Base-by-base conservation (phyloP, 2,797 vertebrate genomes). In the Psittacula echo region DNA sequence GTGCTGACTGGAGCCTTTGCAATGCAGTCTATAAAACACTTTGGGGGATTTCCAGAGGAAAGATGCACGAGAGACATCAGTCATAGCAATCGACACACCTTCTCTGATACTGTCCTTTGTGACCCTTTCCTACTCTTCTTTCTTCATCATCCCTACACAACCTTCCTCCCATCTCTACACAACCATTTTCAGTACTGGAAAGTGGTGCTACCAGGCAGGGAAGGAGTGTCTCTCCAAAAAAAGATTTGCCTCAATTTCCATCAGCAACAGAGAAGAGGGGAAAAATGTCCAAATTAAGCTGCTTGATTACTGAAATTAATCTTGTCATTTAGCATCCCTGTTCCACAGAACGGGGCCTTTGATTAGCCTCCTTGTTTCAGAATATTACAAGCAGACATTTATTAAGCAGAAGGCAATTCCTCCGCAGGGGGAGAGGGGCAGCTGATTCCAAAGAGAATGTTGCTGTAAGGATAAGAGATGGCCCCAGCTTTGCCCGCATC, bases 241-340 rank as follows among this genome's bases (percentile, higher is more conserved):
- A 42, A 97, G 96, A 97, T 97, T 87, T 97, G 93, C 96, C 95
- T 98, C 96, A 94, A 97, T 98, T 98, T 98, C 97, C 96, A 97
- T 98, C 96, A 98, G 96, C 95, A 96, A 96, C 94, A 95, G 79
- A 97, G 97, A 97, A 82, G 95, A 95, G 66, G 37, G 18, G 47
- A 3, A 51, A 97, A 98, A 93, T 81, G 96, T 97, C 97, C 97
- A 98, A 98, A 98, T 98, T 98, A 98, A 97, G 97, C 97, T 96
- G 89, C 97, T 97, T 98, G 97, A 98, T 98, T 98, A 98, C 97
- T 89, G 97, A 98, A 98, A 98, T 98, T 98, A 98, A 98, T 98
- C 97, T 98, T 98, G 97, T 98, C 98, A 97, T 96, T 97, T 97
- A 97, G 96, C 82, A 53, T 96, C 93, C 96, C 96, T 94, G 94